Percentiles rank a stretch among this genome's conserved stretches.
Conservation (phyloP, 2,888 invertebrate species). For the Priocnemis perturbator region DNA sequence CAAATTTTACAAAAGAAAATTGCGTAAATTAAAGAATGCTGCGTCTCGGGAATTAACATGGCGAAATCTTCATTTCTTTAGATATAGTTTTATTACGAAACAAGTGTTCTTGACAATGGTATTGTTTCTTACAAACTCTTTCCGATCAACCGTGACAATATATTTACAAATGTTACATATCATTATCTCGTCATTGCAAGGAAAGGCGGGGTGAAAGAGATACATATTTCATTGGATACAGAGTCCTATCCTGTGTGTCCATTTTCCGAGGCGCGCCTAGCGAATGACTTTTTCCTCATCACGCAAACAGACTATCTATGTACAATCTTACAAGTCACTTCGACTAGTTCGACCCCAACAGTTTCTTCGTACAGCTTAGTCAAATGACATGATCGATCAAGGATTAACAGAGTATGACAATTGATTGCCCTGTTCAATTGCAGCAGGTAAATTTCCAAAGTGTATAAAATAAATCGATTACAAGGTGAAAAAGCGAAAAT, state of each 20-base stretch:
- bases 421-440: too few relatives aligned
- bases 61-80: constrained; percentile 39
- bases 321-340: too few relatives aligned
- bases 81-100: constrained; percentile 51
- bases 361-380: too few relatives aligned
- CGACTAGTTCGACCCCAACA: too few relatives aligned
- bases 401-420: too few relatives aligned
- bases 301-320: too few relatives aligned
- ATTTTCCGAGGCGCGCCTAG: too few relatives aligned
- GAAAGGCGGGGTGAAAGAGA: constrained; percentile 6
- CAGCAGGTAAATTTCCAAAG: too few relatives aligned
- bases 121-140: constrained; percentile 17
- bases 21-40: not conserved
- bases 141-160: not conserved
- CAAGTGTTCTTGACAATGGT: constrained; percentile 25
- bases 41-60: constrained; percentile 15
- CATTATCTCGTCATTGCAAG: not conserved
- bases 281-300: too few relatives aligned
- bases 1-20: constrained; percentile 16
- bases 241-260: not conserved
- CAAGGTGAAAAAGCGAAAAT: too few relatives aligned
- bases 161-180: not conserved
- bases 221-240: not conserved
- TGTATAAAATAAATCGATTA: too few relatives aligned
- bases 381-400: too few relatives aligned